These are phyloP conservation scores for Achlya flavicornis DNA, from an alignment of 2,888 invertebrate genomes.

Conservation along the genomic window DNA sequence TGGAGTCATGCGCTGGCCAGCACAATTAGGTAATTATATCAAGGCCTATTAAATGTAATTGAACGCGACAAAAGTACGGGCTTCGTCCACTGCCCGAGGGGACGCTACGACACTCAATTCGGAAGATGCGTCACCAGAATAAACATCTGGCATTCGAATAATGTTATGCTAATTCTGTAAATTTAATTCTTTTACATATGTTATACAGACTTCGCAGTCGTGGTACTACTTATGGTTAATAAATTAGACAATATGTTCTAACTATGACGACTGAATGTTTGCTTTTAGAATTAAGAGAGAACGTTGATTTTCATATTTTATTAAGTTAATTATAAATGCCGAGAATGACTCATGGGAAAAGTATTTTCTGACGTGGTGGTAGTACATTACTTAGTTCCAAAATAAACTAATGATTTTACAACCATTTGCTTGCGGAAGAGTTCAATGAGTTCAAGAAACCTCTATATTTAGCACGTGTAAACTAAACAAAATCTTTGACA, in stretches of 20 bases:
- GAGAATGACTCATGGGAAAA: neutral
- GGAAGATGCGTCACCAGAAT: conserved; percentile 55
- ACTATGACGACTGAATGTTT: neutral
- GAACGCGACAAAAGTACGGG: conserved; percentile 68
- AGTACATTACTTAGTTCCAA: conserved; percentile 15
- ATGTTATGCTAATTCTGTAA: conserved; percentile 24
- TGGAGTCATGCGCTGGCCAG: conserved; percentile 43
- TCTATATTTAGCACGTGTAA: conserved; percentile 53
- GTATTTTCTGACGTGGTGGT: neutral
- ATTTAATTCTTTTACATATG: neutral
- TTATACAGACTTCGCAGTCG: neutral
- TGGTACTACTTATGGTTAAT: neutral
- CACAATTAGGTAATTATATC: conserved; percentile 78
- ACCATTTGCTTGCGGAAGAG: conserved; percentile 45
- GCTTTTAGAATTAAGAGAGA: neutral
- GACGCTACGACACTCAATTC: conserved; percentile 31
- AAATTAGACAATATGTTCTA: neutral
- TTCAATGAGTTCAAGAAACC: conserved; percentile 57
- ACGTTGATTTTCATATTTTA: neutral
- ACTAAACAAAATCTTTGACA: conserved; percentile 42
- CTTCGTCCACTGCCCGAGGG: conserved; percentile 34
- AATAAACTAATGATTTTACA: conserved; percentile 37
- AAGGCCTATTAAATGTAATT: conserved; percentile 80
- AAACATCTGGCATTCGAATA: conserved; percentile 37
- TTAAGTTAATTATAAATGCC: neutral